These are phyloP conservation scores for Mellivora capensis DNA, from an alignment of 2,113 vertebrate genomes.

Conservation along the genomic window DNA sequence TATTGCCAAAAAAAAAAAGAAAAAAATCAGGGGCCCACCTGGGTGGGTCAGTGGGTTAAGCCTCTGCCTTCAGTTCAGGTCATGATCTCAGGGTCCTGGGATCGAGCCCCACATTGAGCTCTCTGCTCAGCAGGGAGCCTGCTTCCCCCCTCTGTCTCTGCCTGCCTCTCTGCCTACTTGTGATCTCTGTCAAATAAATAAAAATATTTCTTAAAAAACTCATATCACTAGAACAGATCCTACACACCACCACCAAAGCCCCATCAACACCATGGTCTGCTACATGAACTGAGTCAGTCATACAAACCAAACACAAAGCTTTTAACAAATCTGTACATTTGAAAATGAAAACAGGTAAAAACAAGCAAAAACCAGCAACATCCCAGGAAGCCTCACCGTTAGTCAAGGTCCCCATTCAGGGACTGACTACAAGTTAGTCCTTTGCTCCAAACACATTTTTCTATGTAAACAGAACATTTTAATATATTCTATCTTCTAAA, in stretches of 20 bases:
- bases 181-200: too few species aligned
- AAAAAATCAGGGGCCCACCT: too few species aligned
- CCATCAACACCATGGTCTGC: too few species aligned
- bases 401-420: not conserved
- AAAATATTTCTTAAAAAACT: not conserved
- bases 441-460: not conserved
- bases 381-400: not conserved
- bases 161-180: too few species aligned
- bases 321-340: not conserved
- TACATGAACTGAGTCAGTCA: not conserved
- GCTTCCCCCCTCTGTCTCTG: too few species aligned
- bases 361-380: not conserved
- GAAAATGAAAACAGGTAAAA: not conserved
- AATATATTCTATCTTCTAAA: not conserved
- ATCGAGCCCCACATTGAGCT: too few species aligned
- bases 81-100: too few species aligned
- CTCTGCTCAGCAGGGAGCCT: too few species aligned
- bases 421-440: not conserved
- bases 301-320: not conserved
- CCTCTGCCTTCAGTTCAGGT: too few species aligned
- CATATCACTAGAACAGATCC: not conserved
- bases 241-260: not conserved
- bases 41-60: too few species aligned
- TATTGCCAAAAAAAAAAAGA: not conserved
- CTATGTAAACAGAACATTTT: not conserved